Evolutionary conservation across 2,113 vertebrate species (phyloP).

Genomic region (Trogon melanurus): DNA sequence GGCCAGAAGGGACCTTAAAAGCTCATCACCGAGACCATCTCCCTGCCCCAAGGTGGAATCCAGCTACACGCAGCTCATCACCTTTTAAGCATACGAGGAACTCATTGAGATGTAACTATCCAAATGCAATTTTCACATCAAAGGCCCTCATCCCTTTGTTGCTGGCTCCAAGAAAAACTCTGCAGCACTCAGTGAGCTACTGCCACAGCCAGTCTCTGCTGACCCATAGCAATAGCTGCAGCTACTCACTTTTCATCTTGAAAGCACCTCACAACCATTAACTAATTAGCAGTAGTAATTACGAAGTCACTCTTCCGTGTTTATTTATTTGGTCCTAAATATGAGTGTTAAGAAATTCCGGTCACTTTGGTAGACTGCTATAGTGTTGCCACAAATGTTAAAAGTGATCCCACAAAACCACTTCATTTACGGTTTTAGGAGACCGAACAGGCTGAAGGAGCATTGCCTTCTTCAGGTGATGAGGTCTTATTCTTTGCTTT

Average conservation of each 20-base stretch:
- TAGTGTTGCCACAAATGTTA: neutral
- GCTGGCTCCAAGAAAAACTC: neutral
- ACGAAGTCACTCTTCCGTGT: neutral
- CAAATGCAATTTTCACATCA: neutral
- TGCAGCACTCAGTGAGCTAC: neutral
- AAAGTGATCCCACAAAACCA: neutral
- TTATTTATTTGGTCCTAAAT: neutral
- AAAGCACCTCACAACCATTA: slow-evolving; percentile 29
- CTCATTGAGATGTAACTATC: neutral
- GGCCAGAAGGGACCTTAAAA: neutral
- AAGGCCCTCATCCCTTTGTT: neutral
- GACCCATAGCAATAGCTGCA: neutral
- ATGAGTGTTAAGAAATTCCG: neutral
- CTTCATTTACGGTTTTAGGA: neutral
- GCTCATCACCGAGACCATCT: neutral
- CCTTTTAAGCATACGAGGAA: neutral
- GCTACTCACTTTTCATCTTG: slow-evolving; percentile 23
- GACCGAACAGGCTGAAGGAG: neutral
- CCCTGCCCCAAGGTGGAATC: neutral
- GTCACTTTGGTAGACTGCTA: neutral
- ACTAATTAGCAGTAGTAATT: slow-evolving; percentile 36
- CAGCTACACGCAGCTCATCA: neutral
- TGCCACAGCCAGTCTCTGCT: neutral
- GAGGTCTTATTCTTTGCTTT: neutral
- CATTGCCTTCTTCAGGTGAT: neutral